Percentiles rank a stretch among this genome's conserved stretches.
Conservation (phyloP, 2,888 invertebrate species). For the Callosobruchus maculatus region DNA sequence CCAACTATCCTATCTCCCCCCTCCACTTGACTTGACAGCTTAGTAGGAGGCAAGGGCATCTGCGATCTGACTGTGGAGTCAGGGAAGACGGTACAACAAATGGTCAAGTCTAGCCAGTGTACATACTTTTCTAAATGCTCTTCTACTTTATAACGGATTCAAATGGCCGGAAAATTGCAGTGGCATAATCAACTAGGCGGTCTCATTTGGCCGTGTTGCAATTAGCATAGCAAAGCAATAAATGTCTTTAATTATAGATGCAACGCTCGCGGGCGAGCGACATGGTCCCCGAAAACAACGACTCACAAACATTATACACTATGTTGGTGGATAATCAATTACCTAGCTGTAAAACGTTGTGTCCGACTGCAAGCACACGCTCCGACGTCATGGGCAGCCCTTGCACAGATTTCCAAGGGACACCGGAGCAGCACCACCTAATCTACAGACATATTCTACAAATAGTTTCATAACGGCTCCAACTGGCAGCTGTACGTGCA, state of each 20-base stretch:
- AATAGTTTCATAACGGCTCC: too few relatives aligned
- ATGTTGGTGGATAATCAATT: slow-evolving; percentile 2
- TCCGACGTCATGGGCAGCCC: neutral
- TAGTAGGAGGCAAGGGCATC: too few relatives aligned
- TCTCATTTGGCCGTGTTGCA: neutral
- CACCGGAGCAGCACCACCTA: too few relatives aligned
- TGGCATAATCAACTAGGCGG: neutral
- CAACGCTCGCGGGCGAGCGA: neutral
- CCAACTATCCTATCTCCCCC: too few relatives aligned
- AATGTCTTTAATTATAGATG: slow-evolving; percentile 3
- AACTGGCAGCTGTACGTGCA: too few relatives aligned
- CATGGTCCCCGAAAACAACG: neutral
- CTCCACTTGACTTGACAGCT: too few relatives aligned
- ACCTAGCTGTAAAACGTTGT: slow-evolving; percentile 3
- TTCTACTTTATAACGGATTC: neutral
- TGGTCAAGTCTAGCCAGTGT: too few relatives aligned
- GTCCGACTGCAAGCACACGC: neutral
- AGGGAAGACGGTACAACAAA: too few relatives aligned
- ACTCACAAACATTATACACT: neutral
- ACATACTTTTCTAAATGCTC: too few relatives aligned
- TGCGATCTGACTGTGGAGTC: too few relatives aligned
- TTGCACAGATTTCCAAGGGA: neutral
- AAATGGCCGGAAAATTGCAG: neutral
- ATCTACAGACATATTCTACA: too few relatives aligned
- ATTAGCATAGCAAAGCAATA: slow-evolving; percentile 3